phyloP scores from a whole-genome alignment of 2,888 invertebrate genomes.

The Laothoe populi region DNA sequence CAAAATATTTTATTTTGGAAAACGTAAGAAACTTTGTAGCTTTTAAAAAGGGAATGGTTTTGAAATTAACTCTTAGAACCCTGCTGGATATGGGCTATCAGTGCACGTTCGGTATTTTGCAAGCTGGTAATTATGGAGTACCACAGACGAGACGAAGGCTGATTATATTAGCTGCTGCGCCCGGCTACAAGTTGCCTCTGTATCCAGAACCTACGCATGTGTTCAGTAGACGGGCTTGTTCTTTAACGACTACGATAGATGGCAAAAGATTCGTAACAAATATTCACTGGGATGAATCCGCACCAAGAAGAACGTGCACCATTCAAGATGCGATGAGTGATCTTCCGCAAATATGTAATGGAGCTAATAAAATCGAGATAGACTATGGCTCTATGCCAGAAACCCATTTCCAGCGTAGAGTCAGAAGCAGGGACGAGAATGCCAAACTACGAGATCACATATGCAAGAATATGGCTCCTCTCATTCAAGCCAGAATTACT shows the following conservation, averaged over 20 bases:
- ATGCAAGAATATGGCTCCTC: constrained; percentile 92
- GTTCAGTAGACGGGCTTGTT: constrained; percentile 88
- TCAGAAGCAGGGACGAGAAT: constrained; percentile 85
- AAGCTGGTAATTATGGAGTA: constrained; percentile 94
- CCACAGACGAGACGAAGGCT: constrained; percentile 92
- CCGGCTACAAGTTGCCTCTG: constrained; percentile 89
- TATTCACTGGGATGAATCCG: constrained; percentile 87
- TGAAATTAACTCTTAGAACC: constrained; percentile 91
- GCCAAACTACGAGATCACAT: constrained; percentile 89
- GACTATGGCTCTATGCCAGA: constrained; percentile 88
- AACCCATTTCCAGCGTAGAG: constrained; percentile 90
- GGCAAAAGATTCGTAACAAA: constrained; percentile 80
- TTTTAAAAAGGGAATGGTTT: constrained; percentile 91
- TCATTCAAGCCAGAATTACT: constrained; percentile 91
- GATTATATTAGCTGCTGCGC: constrained; percentile 92
- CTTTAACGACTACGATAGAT: constrained; percentile 76
- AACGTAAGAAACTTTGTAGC: constrained; percentile 94
- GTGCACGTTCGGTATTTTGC: constrained; percentile 93
- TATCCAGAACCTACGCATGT: constrained; percentile 93
- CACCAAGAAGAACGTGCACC: constrained; percentile 91
- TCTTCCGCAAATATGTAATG: constrained; percentile 90
- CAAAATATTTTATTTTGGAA: constrained; percentile 92
- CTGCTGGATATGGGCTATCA: constrained; percentile 94
- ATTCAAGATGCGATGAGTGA: constrained; percentile 94
- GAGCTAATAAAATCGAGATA: constrained; percentile 88